phyloP scores from a whole-genome alignment of 2,888 invertebrate genomes.

The Campaea margaritaria region DNA sequence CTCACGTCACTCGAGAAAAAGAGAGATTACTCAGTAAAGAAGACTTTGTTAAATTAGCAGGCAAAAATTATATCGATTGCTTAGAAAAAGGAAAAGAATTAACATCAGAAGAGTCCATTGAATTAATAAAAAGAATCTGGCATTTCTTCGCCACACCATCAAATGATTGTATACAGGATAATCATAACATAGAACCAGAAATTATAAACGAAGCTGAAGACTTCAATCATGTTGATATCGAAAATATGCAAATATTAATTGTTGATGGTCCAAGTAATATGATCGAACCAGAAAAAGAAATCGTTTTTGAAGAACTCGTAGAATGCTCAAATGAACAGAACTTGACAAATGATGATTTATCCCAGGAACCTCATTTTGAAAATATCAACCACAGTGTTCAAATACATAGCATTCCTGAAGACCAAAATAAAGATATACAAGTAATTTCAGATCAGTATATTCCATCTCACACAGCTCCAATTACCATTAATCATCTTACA shows the following conservation, averaged over 20 bases:
- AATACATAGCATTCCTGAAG: constrained; percentile 9
- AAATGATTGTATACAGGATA: constrained; percentile 12
- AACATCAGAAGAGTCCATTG: constrained; percentile 16
- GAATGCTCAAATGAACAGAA: constrained; percentile 16
- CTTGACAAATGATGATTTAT: constrained; percentile 15
- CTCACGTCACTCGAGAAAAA: constrained; percentile 13
- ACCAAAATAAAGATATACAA: constrained; percentile 10
- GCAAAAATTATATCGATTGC: constrained; percentile 8
- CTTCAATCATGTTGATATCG: constrained; percentile 15
- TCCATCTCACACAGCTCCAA: constrained; percentile 2
- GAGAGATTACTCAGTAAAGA: constrained; percentile 15
- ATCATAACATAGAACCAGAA: constrained; percentile 15
- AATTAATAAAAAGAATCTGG: constrained; percentile 15
- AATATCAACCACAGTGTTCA: constrained; percentile 4
- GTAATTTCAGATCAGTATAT: not conserved
- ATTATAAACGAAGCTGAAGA: constrained; percentile 17
- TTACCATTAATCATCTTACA: not conserved
- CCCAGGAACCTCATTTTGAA: constrained; percentile 9
- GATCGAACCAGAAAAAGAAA: constrained; percentile 9
- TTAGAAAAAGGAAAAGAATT: constrained; percentile 13
- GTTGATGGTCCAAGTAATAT: constrained; percentile 9
- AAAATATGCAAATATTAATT: constrained; percentile 13
- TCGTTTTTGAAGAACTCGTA: constrained; percentile 12
- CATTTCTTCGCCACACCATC: constrained; percentile 9
- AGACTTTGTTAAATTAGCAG: constrained; percentile 12